phyloP scores from a whole-genome alignment of 2,113 vertebrate species.

The Pseudopipra pipra region DNA sequence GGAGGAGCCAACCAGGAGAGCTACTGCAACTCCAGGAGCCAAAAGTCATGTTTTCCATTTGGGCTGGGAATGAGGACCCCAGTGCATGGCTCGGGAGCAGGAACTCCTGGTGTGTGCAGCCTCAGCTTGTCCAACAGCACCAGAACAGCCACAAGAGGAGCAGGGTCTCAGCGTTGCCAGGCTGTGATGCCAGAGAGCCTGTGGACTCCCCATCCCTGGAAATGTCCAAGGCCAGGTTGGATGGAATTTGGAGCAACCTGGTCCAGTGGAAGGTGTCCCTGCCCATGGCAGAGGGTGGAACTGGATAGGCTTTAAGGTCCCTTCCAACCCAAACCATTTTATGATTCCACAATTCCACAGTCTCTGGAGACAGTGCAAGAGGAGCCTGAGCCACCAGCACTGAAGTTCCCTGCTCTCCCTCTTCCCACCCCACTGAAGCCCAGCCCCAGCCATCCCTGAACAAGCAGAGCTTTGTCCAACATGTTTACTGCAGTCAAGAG shows the following conservation, averaged over 20 bases:
- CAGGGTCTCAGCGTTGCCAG: neutral
- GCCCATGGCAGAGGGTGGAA: neutral
- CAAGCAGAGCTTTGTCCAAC: slow-evolving; percentile 43
- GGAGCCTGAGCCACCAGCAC: neutral
- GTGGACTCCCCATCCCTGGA: neutral
- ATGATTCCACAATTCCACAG: neutral
- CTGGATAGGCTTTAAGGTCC: neutral
- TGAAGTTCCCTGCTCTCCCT: neutral
- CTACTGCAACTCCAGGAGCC: neutral
- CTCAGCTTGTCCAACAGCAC: neutral
- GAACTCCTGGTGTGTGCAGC: neutral
- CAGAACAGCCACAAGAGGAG: neutral
- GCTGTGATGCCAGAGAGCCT: neutral
- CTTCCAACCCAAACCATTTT: neutral
- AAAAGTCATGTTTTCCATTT: neutral
- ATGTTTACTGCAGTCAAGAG: slow-evolving; percentile 25
- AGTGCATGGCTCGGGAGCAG: neutral
- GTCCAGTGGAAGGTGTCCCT: neutral
- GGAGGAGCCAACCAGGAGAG: neutral
- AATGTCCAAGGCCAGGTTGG: neutral
- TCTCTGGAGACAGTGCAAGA: neutral
- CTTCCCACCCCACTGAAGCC: neutral
- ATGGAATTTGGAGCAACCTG: neutral
- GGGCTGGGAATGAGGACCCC: neutral
- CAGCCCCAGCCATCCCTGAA: neutral